Evolutionary conservation across 2,888 invertebrate genomes (phyloP), one percentile per base, ranked within the genome.

Genomic region (Acrobasis consociella): DNA sequence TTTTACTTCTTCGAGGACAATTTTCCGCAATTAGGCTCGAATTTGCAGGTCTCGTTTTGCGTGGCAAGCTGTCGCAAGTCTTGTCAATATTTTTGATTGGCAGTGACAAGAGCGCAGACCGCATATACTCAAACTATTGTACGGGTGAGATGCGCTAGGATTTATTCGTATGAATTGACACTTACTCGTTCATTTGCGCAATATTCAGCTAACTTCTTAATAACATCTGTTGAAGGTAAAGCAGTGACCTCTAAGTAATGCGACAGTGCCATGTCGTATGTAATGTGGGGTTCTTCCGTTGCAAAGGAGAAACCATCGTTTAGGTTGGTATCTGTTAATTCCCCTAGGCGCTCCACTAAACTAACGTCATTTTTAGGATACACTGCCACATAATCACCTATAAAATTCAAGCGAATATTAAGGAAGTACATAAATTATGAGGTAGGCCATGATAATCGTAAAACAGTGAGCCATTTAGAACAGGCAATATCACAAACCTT

Each of bases 221-320:
- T 93, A 60, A 99, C 96, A 85, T 99, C 99, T 0, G 99, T 99
- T 70, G 99, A 95, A 0, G 99, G 99, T 73, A 98, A 95, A 69
- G 97, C 96, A 0, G 98, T 98, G 69, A 99, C 98, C 87, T 99
- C 99, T 69, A 99, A 88, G 82, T 99, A 99, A 86, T 99, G 97
- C 0, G 96, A 95, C 17, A 99, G 89, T 0, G 99, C 99, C 2
- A 99, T 99, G 65, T 98, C 94, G 89, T 99, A 99, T 0, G 98
- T 96, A 62, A 97, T 98, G 0, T 99, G 99, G 81, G 96, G 99
- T 84, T 99, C 99, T 15, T 98, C 96, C 87, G 99, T 99, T 52
- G 97, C 97, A 46, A 99, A 93, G 0, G 98, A 97, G 85, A 99
- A 97, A 7, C 98, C 94, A 51, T 95, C 95, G 76, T 99, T 98